phyloP scores from a whole-genome alignment of 2,113 vertebrate species.

The Propithecus coquereli region DNA sequence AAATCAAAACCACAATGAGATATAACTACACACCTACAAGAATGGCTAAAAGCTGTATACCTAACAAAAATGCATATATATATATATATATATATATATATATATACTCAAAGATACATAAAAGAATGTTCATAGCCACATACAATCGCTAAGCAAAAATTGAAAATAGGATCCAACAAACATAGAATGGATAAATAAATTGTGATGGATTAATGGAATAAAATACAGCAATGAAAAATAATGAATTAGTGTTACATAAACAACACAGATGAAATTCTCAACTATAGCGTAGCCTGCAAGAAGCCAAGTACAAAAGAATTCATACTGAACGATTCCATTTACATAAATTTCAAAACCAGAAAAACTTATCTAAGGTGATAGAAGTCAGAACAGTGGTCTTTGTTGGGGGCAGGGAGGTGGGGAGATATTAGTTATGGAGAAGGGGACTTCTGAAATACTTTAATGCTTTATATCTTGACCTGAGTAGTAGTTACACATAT shows the following conservation, averaged over 20 bases:
- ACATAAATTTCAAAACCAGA: neutral
- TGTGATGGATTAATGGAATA: neutral
- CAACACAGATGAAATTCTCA: neutral
- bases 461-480: neutral
- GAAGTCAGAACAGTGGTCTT: neutral
- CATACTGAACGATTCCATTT: neutral
- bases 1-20: neutral
- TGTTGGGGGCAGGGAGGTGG: fast-evolving
- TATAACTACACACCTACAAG: neutral
- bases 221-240: neutral
- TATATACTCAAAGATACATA: neutral
- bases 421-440: neutral
- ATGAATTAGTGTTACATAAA: neutral
- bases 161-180: neutral
- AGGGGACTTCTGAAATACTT: neutral
- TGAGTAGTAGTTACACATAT: neutral
- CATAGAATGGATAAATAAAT: neutral
- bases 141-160: neutral
- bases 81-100: too few relatives aligned
- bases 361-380: neutral
- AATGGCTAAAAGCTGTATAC: neutral
- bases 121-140: neutral
- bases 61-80: neutral
- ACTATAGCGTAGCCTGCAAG: neutral
- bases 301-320: neutral